A percentile compares a stretch with the other conserved stretches of the same genome.
phyloP scores from a whole-genome alignment of 2,113 vertebrate genomes.

The Eolophus roseicapilla region DNA sequence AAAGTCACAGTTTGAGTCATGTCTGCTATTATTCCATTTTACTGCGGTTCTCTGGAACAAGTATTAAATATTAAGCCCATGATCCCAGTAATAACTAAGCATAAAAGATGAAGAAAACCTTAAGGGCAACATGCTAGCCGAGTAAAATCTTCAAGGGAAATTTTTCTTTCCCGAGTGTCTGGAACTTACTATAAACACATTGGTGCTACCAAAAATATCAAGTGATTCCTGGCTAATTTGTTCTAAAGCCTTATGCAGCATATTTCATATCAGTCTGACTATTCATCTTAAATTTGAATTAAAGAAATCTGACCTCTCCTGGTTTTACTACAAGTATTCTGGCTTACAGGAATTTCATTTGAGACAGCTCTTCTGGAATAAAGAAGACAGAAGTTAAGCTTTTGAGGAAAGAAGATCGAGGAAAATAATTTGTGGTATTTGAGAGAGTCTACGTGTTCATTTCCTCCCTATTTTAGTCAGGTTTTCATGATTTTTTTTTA shows the following conservation, averaged over 20 bases:
- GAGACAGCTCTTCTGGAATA: background rate
- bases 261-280: slow-evolving; percentile 47
- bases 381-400: slow-evolving; percentile 23
- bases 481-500: background rate
- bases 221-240: slow-evolving; percentile 40
- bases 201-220: slow-evolving; percentile 55
- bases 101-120: slow-evolving; percentile 42
- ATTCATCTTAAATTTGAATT: slow-evolving; percentile 35
- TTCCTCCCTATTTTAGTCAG: background rate
- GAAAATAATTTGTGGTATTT: slow-evolving; percentile 23
- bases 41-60: slow-evolving; percentile 15
- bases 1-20: slow-evolving; percentile 47
- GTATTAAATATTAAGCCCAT: slow-evolving; percentile 45
- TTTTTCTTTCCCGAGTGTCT: slow-evolving; percentile 24
- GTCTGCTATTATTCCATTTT: slow-evolving; percentile 51
- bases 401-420: background rate
- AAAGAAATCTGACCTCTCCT: slow-evolving; percentile 26
- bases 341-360: slow-evolving; percentile 15
- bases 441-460: background rate
- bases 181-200: slow-evolving; percentile 34
- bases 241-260: slow-evolving; percentile 35
- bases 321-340: slow-evolving; percentile 43
- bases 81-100: slow-evolving; percentile 46
- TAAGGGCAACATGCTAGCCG: background rate
- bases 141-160: slow-evolving; percentile 27